Evolutionary conservation across 2,797 vertebrate species (phyloP).

Genomic region (Crotalus adamanteus): DNA sequence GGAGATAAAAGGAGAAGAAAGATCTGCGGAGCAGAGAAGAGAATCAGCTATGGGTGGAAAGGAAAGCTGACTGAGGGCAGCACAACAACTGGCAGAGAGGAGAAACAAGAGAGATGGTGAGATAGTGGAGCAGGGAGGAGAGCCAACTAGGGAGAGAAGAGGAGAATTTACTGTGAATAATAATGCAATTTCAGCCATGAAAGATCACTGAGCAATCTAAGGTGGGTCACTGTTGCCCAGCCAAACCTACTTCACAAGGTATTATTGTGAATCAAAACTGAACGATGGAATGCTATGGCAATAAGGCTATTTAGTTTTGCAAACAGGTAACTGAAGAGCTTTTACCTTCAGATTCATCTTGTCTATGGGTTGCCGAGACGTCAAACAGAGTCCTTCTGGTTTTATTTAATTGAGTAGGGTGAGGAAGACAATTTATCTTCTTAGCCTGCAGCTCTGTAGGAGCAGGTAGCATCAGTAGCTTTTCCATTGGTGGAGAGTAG

Average conservation of each 20-base stretch:
- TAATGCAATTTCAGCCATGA: not conserved
- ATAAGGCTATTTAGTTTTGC: not conserved
- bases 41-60: too few relatives aligned
- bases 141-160: too few relatives aligned
- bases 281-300: not conserved
- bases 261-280: not conserved
- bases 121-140: too few relatives aligned
- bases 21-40: too few relatives aligned
- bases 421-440: conserved; percentile 14
- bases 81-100: too few relatives aligned
- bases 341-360: conserved; percentile 58
- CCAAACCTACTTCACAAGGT: not conserved
- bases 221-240: not conserved
- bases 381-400: conserved; percentile 65
- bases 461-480: not conserved
- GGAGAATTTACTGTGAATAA: not conserved
- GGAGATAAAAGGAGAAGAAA: too few relatives aligned
- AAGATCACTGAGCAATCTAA: not conserved
- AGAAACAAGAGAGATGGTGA: too few relatives aligned
- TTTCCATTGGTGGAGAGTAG: conserved; percentile 21
- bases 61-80: too few relatives aligned
- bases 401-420: conserved; percentile 41
- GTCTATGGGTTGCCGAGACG: conserved; percentile 48
- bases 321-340: not conserved
- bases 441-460: conserved; percentile 8